Evolutionary conservation across 2,888 invertebrate species (phyloP), one percentile per base, ranked within the genome.

Genomic region (Dichetophora obliterata): DNA sequence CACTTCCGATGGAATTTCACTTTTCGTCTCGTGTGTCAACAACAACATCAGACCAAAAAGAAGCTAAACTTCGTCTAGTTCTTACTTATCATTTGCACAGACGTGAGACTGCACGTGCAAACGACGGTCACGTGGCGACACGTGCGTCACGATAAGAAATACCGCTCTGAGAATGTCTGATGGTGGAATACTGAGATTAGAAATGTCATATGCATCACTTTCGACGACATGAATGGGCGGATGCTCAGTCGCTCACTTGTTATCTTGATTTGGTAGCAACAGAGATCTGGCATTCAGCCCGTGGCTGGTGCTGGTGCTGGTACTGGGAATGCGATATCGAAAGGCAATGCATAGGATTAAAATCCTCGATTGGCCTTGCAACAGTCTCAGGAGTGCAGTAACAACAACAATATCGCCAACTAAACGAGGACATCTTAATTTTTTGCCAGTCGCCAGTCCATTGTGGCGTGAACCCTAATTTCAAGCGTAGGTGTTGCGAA

Each of bases 91-190:
- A 73, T 77, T 78, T 71, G 73, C 61, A 70, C 80, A 80, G 69
- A 54, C 70, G 72, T 71, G 70, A 73, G 61, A 52, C 34, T 37
- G 85, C 85, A 86, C 86, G 85, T 85, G 85, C 82, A 74, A 22
- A 79, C 43, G 78, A 80, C 79, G 82, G 86, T 80, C 85, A 85
- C 85, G 86, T 85, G 85, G 78, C 83, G 80, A 83, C 86, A 84
- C 86, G 86, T 86, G 84, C 37, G 52, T 50, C 48, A 70, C 78
- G 77, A 74, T 75, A 77, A 73, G 61, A n/a, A n/a, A n/a, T n/a
- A 75, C 76, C 76, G 74, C 65, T n/a, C 31, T 43, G 75, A 71
- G 69, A 63, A 27, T 48, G 52, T 65, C 11, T 50, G n/a, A 37
- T 31, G 61, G 59, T 37, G 63, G 24, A 48, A 37, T 34, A 63